Base-by-base conservation (phyloP, 2,797 vertebrate species). In the Nyctalus aviator region DNA sequence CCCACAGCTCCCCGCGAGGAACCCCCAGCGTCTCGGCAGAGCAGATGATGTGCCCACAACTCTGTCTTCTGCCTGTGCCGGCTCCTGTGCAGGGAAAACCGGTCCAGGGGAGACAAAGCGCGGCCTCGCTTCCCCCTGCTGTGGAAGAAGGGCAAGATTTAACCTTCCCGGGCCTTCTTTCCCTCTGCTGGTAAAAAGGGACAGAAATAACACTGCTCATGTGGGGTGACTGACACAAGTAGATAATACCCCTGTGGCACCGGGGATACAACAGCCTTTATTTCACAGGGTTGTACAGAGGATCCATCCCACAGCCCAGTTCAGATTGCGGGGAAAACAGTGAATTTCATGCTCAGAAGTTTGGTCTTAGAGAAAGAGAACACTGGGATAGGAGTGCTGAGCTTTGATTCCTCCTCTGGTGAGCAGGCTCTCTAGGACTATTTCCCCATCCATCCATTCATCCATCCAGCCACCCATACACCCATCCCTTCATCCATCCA, bases 131-230 rank as follows among this genome's bases (percentile, higher is more conserved):
- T 64, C 62, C 84, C 77, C 32, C 57, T 86, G 53, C 11, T 69
- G 53, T n/a, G 71, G 48, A 75, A 69, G n/a, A 81, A 84, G 25
- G 71, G n/a, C 25, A 75, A 75, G 48, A 11, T 59, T 85, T 69
- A 50, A 77, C 71, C n/a, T 97, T 76, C 90, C 68, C n/a, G 46
- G n/a, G 23, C 50, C 69, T 88, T 62, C 17, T 53, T 90, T 77
- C 66, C 55, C 85, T 95, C 44, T 83, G 84, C 20, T 69, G 69
- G 82, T 37, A 68, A 62, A n/a, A 3, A 57, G 66, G 71, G 32
- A 88, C 69, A 79, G 90, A 94, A 93, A 53, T 88, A 75, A 48
- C n/a, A 55, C 68, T 75, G 32, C 18, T 35, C 69, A 53, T 20
- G 8, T 17, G 32, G 10, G 30, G 18, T 55, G 59, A 85, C 4